Conservation (phyloP, 1,140 invertebrate species). For the Littorina saxatilis region DNA sequence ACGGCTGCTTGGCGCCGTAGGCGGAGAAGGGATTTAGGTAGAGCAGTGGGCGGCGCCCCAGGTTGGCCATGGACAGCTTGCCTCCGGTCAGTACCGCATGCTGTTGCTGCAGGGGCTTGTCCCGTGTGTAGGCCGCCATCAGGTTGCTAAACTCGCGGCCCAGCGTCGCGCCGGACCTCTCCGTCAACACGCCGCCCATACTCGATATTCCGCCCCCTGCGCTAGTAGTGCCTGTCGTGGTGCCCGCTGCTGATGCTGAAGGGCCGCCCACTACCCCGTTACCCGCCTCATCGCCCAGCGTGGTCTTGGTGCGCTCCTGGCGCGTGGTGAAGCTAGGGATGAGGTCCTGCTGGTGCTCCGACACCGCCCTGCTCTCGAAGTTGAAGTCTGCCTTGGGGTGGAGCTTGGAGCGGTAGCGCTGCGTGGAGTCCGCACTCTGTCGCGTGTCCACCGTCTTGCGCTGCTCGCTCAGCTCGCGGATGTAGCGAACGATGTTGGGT, state of each 20-base stretch:
- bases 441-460: conserved; percentile 25
- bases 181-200: not conserved
- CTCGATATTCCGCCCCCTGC: not conserved
- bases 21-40: conserved; percentile 36
- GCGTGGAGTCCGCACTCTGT: conserved; percentile 15
- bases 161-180: not conserved
- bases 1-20: conserved; percentile 33
- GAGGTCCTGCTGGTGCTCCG: conserved; percentile 33
- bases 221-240: not conserved
- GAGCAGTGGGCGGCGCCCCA: conserved; percentile 25
- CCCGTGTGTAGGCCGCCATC: conserved; percentile 19
- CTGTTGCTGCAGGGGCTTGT: conserved; percentile 30
- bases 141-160: conserved; percentile 24
- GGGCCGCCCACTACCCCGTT: not conserved
- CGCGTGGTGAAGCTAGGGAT: conserved; percentile 46
- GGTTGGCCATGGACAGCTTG: conserved; percentile 30
- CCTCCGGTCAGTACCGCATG: conserved; percentile 16
- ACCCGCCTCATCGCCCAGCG: conserved; percentile 1
- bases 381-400: conserved; percentile 38
- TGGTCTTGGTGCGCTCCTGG: conserved; percentile 39
- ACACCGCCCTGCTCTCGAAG: conserved; percentile 22
- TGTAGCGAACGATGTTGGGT: conserved; percentile 29
- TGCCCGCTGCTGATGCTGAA: conserved; percentile 6
- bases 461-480: conserved; percentile 34
- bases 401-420: conserved; percentile 34